phyloP scores from a whole-genome alignment of 2,113 vertebrate genomes.

The Carassius gibelio region DNA sequence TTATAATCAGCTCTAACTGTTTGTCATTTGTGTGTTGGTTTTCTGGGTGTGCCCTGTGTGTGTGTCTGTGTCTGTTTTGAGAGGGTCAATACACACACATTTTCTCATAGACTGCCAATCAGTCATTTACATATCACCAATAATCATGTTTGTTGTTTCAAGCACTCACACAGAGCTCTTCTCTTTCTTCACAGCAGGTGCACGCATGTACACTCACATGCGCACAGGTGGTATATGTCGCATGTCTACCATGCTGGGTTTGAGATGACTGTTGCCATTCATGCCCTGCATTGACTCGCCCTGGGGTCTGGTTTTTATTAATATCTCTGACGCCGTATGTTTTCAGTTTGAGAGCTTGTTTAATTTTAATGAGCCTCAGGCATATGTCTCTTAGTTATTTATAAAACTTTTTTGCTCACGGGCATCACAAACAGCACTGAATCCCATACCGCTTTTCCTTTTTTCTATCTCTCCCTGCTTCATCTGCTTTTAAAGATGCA shows the following conservation, averaged over 20 bases:
- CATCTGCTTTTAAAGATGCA: conserved; percentile 9
- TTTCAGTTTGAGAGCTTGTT: conserved; percentile 47
- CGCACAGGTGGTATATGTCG: too few species aligned
- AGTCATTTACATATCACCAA: background rate
- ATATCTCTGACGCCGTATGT: conserved; percentile 55
- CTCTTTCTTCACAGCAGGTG: conserved; percentile 40
- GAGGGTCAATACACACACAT: background rate
- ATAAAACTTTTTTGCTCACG: conserved; percentile 75
- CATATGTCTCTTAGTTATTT: conserved; percentile 75
- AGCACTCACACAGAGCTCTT: background rate
- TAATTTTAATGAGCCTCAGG: conserved; percentile 70
- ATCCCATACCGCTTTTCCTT: conserved; percentile 65
- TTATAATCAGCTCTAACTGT: conserved; percentile 11
- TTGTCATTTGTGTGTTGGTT: conserved; percentile 19
- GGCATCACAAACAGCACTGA: conserved; percentile 60
- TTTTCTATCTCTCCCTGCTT: conserved; percentile 39
- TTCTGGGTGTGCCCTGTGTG: conserved; percentile 15
- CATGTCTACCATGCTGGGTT: conserved; percentile 41
- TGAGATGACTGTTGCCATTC: conserved; percentile 42
- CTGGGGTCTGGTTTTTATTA: conserved; percentile 58
- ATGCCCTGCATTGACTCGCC: conserved; percentile 49
- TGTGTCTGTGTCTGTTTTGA: background rate
- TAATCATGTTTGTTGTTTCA: background rate
- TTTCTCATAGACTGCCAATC: conserved; percentile 24
- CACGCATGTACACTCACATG: background rate